phyloP scores from a whole-genome alignment of 2,113 vertebrate species.

The Tachysurus vachellii region DNA sequence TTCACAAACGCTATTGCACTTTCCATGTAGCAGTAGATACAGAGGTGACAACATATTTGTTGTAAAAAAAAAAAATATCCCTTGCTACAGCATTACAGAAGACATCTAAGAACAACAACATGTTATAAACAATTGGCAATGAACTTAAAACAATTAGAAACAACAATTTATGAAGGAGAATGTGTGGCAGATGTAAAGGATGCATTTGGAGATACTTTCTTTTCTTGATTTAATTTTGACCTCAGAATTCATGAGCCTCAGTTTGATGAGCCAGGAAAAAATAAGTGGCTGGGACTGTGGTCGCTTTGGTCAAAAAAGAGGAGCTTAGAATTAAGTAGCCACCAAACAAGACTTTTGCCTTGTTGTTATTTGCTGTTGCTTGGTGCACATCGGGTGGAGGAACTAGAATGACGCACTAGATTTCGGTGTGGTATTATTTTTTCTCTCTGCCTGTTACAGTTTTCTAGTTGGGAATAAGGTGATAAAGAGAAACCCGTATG shows the following conservation, averaged over 20 bases:
- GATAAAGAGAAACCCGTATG: background rate
- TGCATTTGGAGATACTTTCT: background rate
- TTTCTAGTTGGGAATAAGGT: background rate
- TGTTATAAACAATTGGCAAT: no score
- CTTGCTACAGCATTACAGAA: background rate
- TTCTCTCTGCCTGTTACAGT: background rate
- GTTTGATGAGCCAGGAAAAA: background rate
- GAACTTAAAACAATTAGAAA: no score
- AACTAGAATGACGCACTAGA: background rate
- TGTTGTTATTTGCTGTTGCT: background rate
- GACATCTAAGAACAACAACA: background rate
- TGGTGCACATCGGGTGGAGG: background rate
- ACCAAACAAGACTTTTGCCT: background rate
- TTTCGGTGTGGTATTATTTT: background rate
- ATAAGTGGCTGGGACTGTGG: background rate
- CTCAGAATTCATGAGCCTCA: background rate
- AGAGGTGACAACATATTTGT: background rate
- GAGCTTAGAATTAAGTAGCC: background rate
- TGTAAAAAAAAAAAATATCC: background rate
- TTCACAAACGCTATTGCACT: background rate
- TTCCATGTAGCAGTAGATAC: background rate
- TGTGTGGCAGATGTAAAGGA: background rate
- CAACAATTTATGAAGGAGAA: background rate
- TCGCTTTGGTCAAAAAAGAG: background rate
- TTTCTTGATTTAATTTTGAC: background rate